Conservation (phyloP, 2,888 invertebrate genomes). For the Listrodromus nycthemerus region DNA sequence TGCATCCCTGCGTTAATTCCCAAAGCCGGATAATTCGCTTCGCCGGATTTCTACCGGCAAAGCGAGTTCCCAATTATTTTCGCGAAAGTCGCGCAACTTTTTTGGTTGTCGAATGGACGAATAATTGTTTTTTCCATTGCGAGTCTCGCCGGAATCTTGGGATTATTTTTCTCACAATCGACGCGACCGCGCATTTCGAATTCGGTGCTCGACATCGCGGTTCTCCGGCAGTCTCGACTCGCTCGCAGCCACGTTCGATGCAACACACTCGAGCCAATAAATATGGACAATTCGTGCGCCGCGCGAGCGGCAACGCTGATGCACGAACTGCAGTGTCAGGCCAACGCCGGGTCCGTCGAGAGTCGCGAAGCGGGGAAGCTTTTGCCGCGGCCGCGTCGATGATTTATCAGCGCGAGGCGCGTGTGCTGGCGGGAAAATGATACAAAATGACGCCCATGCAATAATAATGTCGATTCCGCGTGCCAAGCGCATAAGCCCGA, state of each 20-base stretch:
- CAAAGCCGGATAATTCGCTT: constrained; percentile 36
- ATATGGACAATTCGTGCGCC: constrained; percentile 74
- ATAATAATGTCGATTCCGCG: constrained; percentile 70
- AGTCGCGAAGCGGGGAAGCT: constrained; percentile 40
- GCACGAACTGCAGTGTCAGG: constrained; percentile 39
- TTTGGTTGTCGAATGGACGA: no score
- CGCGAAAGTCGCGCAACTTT: no score
- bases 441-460: constrained; percentile 79
- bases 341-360: constrained; percentile 21
- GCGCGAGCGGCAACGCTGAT: constrained; percentile 58
- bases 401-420: constrained; percentile 80
- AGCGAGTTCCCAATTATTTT: no score
- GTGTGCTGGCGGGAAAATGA: constrained; percentile 80
- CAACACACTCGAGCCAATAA: constrained; percentile 61
- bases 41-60: constrained; percentile 22
- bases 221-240: not conserved
- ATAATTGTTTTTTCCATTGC: no score
- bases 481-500: constrained; percentile 54
- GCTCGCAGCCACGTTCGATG: constrained; percentile 46
- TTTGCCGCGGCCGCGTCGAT: constrained; percentile 73
- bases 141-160: not conserved
- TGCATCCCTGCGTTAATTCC: constrained; percentile 31
- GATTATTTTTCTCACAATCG: constrained; percentile 58
- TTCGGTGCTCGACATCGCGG: not conserved
- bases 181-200: constrained; percentile 29